Conservation (phyloP, 2,113 vertebrate genomes). For the Neomonachus schauinslandi region DNA sequence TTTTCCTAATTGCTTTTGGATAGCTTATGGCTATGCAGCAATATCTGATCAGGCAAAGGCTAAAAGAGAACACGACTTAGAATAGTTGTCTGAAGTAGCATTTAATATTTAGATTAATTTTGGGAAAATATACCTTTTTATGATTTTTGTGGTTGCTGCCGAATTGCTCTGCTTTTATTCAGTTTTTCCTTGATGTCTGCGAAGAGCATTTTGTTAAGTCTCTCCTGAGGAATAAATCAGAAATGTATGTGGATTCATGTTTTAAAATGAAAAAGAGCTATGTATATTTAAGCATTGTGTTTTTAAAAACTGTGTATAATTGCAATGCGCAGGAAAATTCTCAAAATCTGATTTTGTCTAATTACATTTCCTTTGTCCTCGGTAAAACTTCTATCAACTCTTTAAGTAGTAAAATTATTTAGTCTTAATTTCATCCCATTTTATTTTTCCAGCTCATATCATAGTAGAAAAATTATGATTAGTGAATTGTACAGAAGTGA, state of each 20-base stretch:
- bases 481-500: not conserved
- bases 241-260: not conserved
- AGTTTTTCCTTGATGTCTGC: not conserved
- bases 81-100: not conserved
- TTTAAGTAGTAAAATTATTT: not conserved
- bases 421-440: not conserved
- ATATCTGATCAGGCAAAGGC: not conserved
- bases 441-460: not conserved
- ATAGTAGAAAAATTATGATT: not conserved
- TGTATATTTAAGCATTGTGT: not conserved
- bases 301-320: not conserved
- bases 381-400: not conserved
- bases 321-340: not conserved
- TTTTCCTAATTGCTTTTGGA: not conserved
- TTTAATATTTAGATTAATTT: not conserved
- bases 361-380: not conserved
- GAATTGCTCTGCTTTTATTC: not conserved
- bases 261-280: not conserved
- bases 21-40: not conserved
- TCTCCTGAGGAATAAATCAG: not conserved
- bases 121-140: not conserved
- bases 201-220: constrained; percentile 1
- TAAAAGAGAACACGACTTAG: not conserved
- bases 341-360: not conserved
- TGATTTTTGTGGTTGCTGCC: not conserved